These are phyloP conservation scores for Mya arenaria DNA, from an alignment of 1,140 invertebrate genomes.

Conservation along the genomic window DNA sequence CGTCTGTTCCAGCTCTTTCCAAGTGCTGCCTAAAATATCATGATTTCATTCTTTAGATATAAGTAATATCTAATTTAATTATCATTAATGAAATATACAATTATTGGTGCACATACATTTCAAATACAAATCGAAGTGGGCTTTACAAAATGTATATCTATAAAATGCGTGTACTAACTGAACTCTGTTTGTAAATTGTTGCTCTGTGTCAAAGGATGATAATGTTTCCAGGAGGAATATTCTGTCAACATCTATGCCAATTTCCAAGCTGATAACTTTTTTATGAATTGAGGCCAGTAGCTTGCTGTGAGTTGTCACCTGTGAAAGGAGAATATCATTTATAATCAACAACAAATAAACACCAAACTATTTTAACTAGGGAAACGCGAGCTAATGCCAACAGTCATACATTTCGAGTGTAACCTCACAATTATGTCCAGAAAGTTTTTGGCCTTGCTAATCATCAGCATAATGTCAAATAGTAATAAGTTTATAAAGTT, in stretches of 20 bases:
- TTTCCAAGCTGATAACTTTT: not conserved
- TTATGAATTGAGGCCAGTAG: slow-evolving; percentile 14
- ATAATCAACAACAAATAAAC: not conserved
- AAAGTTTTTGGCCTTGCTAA: too few species aligned
- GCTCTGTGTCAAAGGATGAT: slow-evolving; percentile 35
- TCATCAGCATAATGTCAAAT: too few species aligned
- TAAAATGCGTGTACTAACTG: not conserved
- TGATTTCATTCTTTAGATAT: not conserved
- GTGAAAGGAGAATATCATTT: not conserved
- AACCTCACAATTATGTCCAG: not conserved
- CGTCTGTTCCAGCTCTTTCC: slow-evolving; percentile 32
- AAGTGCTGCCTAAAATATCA: slow-evolving; percentile 59
- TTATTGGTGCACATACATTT: not conserved
- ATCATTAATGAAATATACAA: not conserved
- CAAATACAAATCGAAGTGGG: not conserved
- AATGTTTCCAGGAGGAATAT: slow-evolving; percentile 12
- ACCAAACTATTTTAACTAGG: not conserved
- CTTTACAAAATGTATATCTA: not conserved
- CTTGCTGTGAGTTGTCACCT: slow-evolving; percentile 42
- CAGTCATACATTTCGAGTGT: not conserved
- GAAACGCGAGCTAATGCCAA: not conserved
- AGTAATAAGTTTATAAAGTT: too few species aligned
- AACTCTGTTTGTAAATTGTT: slow-evolving; percentile 4
- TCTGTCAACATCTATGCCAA: not conserved
- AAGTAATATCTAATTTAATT: not conserved